Evolutionary conservation across 2,888 invertebrate species (phyloP).

Genomic region (Drosophila sordidapex): DNA sequence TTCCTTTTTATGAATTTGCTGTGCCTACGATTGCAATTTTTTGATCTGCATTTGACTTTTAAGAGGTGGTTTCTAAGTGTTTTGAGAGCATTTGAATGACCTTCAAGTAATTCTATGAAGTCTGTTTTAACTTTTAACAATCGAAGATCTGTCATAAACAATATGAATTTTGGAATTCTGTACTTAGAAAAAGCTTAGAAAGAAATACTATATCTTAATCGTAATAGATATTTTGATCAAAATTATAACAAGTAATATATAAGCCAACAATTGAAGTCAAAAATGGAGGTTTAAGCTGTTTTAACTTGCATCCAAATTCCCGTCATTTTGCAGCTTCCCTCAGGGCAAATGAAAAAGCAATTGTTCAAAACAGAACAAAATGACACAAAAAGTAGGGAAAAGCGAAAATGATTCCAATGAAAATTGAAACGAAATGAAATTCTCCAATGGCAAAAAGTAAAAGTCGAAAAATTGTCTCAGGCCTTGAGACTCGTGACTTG

Average conservation of each 20-base stretch:
- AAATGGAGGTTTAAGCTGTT: accelerated
- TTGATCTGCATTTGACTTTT: conserved; percentile 10
- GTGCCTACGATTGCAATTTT: not conserved
- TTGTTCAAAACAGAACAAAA: conserved; percentile 37
- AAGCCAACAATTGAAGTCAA: not conserved
- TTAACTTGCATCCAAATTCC: not conserved
- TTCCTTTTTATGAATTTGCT: not conserved
- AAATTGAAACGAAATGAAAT: conserved; percentile 43
- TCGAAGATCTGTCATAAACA: not conserved
- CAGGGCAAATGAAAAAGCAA: conserved; percentile 55
- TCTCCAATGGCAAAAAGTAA: conserved; percentile 39
- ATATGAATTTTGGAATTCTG: not conserved
- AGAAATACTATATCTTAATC: not conserved
- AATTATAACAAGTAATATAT: not conserved
- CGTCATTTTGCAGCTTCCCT: conserved; percentile 19
- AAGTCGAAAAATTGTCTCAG: conserved; percentile 61
- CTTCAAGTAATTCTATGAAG: conserved; percentile 31
- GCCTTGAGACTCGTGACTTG: conserved; percentile 31
- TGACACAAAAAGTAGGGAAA: conserved; percentile 17
- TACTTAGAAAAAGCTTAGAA: not conserved
- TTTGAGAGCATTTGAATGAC: conserved; percentile 19
- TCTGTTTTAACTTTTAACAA: not conserved
- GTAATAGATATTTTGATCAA: not conserved
- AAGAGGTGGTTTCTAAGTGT: not conserved
- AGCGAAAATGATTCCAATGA: conserved; percentile 36